Percentiles rank a stretch among this genome's conserved stretches.
phyloP scores from a whole-genome alignment of 2,888 invertebrate genomes.

The Polydrusus cervinus region DNA sequence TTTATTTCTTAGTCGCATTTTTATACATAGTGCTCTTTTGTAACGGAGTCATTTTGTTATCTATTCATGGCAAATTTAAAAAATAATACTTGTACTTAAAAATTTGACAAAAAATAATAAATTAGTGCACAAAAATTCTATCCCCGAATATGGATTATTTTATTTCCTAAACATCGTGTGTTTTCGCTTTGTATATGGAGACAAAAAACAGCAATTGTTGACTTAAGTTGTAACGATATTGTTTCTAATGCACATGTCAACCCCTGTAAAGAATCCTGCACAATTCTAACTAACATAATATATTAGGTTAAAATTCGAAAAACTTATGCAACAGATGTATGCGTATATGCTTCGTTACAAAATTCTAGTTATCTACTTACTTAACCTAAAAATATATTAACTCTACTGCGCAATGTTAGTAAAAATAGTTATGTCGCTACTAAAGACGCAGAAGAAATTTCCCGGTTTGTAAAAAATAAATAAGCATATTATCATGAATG shows the following conservation, averaged over 20 bases:
- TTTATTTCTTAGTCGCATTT: too few relatives aligned
- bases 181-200: too few relatives aligned
- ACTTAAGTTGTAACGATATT: neutral
- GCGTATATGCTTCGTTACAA: neutral
- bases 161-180: too few relatives aligned
- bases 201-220: neutral
- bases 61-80: too few relatives aligned
- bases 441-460: neutral
- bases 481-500: too few relatives aligned
- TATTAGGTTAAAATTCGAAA: neutral
- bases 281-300: neutral
- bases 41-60: too few relatives aligned
- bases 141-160: too few relatives aligned
- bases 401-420: neutral
- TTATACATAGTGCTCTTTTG: too few relatives aligned
- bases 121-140: too few relatives aligned
- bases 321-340: neutral
- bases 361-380: neutral
- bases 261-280: neutral
- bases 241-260: neutral
- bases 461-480: too few relatives aligned
- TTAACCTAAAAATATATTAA: slow-evolving; percentile 4
- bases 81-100: too few relatives aligned
- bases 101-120: too few relatives aligned
- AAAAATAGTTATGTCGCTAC: neutral